These are phyloP conservation scores for Phaetusa simplex DNA, from an alignment of 2,113 vertebrate species.

Conservation along the genomic window DNA sequence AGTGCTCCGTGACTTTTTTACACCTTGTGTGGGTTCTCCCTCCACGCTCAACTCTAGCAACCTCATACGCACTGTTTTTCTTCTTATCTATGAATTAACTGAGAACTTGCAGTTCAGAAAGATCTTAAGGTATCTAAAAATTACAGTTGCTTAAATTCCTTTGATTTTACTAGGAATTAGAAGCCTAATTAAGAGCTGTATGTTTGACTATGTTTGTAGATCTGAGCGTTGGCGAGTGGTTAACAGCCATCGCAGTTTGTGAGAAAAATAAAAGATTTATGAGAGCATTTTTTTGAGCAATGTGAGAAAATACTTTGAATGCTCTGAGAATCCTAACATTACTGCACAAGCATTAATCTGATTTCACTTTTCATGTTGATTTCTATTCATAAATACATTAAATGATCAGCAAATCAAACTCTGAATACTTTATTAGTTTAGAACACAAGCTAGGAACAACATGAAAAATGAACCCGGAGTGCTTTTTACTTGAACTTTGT, in stretches of 20 bases:
- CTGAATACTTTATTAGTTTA: not conserved
- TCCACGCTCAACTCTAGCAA: not conserved
- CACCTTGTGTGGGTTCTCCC: not conserved
- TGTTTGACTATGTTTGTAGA: not conserved
- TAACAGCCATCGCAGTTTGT: not conserved
- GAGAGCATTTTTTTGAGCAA: not conserved
- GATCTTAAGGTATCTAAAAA: not conserved
- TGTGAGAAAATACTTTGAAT: not conserved
- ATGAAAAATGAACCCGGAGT: conserved; percentile 1
- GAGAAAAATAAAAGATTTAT: not conserved
- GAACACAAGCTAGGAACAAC: conserved; percentile 7
- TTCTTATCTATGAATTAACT: not conserved
- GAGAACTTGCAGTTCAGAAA: not conserved
- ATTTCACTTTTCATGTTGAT: conserved; percentile 11
- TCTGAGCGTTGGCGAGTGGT: not conserved
- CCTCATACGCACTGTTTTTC: not conserved
- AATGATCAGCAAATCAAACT: not conserved
- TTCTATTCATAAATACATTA: conserved; percentile 15
- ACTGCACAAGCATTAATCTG: not conserved
- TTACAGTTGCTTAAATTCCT: not conserved
- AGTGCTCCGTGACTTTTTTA: not conserved
- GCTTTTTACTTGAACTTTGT: conserved; percentile 38
- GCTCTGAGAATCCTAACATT: not conserved
- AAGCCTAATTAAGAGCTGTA: not conserved
- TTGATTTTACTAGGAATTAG: not conserved